Evolutionary conservation across 2,888 invertebrate species (phyloP), one percentile per base, ranked within the genome.

Genomic region (Tenthredo livida): DNA sequence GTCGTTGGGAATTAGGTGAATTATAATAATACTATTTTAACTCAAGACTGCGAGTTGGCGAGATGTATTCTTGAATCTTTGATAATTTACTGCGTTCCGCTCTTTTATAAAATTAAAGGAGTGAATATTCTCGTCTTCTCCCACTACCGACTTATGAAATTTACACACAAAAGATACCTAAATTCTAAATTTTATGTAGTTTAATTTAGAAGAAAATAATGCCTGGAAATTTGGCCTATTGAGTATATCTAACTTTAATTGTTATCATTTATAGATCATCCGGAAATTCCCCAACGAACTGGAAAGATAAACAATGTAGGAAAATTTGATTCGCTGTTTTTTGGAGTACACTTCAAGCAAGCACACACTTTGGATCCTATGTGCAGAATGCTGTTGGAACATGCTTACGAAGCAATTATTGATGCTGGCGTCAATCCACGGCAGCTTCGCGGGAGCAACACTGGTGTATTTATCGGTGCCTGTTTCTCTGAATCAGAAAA

Each of bases 281-380:
- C 96, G 0, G 97, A 97, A 90, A 96, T 97, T 87, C 97, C 97
- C 0, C 95, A 95, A 88, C 94, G 97, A 12, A 95, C 96, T 0
- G 97, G 97, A 43, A 97, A 97, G 92, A 94, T 97, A 84, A 94
- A 95, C 89, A 94, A 95, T 88, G 94, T 97, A 17, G 94, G 95
- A 87, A 97, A 97, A 90, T 97, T 97, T 90, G 97, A 97, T 90
- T 96, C 97, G 0, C 95, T 96, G 0, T 97, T 97, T 93, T 97
- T 97, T 91, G 96, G 96, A 0, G 95, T 97, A 37, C 96, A 84
- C 54, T 65, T 54, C 88, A 96, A 96, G 88, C 97, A 97, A 91
- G 96, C 96, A 0, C 96, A 97, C 89, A 95, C 96, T 82, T 96
- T 97, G 95, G 97, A 97, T 91, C 97, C 97, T 0, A 97, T 97